These are phyloP conservation scores for Copidosoma aretas DNA, from an alignment of 2,888 invertebrate species.

Conservation along the genomic window DNA sequence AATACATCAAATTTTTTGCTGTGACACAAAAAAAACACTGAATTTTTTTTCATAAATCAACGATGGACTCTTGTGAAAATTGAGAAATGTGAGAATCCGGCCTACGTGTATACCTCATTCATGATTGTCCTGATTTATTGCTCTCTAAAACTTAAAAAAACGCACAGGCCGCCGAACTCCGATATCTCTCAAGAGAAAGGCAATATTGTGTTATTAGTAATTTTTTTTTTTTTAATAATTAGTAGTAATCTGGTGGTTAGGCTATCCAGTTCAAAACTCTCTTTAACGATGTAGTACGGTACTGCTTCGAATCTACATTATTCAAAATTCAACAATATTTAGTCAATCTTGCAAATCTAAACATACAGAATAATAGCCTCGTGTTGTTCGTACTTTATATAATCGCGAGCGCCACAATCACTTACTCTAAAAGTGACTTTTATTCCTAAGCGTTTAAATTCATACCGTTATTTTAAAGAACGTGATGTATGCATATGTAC, in stretches of 20 bases:
- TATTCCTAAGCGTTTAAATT: slow-evolving; percentile 4
- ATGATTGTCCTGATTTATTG: slow-evolving; percentile 59
- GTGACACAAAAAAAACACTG: neutral
- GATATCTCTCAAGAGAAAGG: slow-evolving; percentile 52
- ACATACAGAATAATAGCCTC: slow-evolving; percentile 15
- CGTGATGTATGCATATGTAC: slow-evolving; percentile 6
- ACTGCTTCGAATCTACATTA: neutral
- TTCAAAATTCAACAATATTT: slow-evolving; percentile 6
- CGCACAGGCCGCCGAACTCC: slow-evolving; percentile 46
- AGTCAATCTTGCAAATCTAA: slow-evolving; percentile 4
- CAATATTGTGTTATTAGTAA: slow-evolving; percentile 57
- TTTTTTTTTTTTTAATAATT: slow-evolving; percentile 19
- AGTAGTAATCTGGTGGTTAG: slow-evolving; percentile 32
- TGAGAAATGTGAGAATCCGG: slow-evolving; percentile 33
- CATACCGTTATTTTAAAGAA: slow-evolving; percentile 4
- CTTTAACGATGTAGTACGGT: slow-evolving; percentile 33
- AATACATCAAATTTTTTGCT: neutral
- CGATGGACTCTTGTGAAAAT: slow-evolving; percentile 29
- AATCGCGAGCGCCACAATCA: slow-evolving; percentile 14
- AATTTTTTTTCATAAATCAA: slow-evolving; percentile 31
- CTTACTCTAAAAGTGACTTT: slow-evolving; percentile 14
- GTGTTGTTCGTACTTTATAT: slow-evolving; percentile 10
- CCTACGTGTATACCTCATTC: slow-evolving; percentile 29
- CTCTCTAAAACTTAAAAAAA: slow-evolving; percentile 58
- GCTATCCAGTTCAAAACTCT: slow-evolving; percentile 34